Evolutionary conservation across 2,888 invertebrate genomes (phyloP), one percentile per base, ranked within the genome.

Genomic region (Diarsia mendica): DNA sequence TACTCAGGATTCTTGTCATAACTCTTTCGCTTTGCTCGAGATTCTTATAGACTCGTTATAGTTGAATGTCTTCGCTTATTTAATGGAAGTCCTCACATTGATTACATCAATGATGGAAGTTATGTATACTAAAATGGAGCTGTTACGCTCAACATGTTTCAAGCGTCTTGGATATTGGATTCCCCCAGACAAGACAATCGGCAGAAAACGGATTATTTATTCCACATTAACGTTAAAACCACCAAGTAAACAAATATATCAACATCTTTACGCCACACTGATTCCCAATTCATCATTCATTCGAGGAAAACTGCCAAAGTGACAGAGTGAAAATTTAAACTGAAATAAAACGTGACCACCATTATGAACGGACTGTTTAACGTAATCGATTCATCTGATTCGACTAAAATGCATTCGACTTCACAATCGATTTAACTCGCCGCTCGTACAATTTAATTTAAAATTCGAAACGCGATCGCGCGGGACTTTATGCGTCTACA

Each of bases 351-450:
- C 95, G 95, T 95, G 95, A 93, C 85, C 82, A 73, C 88, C 89
- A 93, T 95, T 86, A 69, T 70, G 60, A 92, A 89, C 90, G 89
- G 87, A 87, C 91, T 91, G 87, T 91, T 89, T 89, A 90, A 82
- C 77, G 83, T 82, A 91, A 92, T 90, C 92, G 92, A 93, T 91
- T 91, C 91, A 93, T 92, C 92, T 89, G 91, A 93, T 93, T 93
- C 92, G 89, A 90, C 89, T 89, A 92, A 93, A 94, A 90, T 94
- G 94, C 94, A 94, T 94, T 93, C 89, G 90, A 91, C 89, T 93
- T 93, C 89, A 92, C 94, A 91, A 90, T 87, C 95, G 93, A 96
- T 95, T 96, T 93, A 95, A 95, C 95, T 94, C 90, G 93, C 94
- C 94, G 94, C 94, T 91, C 88, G 92, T 91, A 91, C 88, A 68